Evolutionary conservation across 2,888 invertebrate genomes (phyloP).

Genomic region (Cheilosia variabilis): DNA sequence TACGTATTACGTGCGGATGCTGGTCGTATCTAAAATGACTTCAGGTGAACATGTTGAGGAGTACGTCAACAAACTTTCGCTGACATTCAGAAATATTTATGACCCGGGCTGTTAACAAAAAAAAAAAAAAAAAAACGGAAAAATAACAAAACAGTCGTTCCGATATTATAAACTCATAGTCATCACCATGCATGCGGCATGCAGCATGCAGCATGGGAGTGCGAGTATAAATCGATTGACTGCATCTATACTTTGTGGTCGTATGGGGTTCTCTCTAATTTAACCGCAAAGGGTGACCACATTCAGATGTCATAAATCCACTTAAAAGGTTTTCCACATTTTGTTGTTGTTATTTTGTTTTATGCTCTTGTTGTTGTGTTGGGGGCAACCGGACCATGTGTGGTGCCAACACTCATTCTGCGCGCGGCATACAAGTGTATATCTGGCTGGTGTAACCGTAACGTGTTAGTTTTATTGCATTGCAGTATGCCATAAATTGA

Average conservation of each 20-base stretch:
- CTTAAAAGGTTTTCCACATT: slow-evolving; percentile 67
- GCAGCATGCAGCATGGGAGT: neutral
- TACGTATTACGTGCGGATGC: neutral
- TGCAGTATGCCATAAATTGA: slow-evolving; percentile 67
- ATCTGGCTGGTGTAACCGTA: slow-evolving; percentile 47
- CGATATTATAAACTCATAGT: slow-evolving; percentile 17
- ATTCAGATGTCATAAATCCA: slow-evolving; percentile 67
- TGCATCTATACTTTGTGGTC: slow-evolving; percentile 19
- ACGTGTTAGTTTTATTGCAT: slow-evolving; percentile 61
- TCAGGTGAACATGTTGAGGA: slow-evolving; percentile 55
- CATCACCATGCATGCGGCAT: neutral
- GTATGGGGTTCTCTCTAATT: slow-evolving; percentile 33
- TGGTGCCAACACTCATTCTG: slow-evolving; percentile 41
- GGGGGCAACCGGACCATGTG: neutral
- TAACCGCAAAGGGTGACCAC: slow-evolving; percentile 62
- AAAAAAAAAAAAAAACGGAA: neutral
- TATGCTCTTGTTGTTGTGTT: slow-evolving; percentile 27
- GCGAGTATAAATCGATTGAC: slow-evolving; percentile 13
- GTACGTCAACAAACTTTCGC: slow-evolving; percentile 71
- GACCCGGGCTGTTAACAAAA: slow-evolving; percentile 54
- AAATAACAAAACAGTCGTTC: slow-evolving; percentile 6
- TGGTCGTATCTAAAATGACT: slow-evolving; percentile 46
- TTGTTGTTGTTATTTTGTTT: neutral
- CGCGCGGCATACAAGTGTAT: neutral
- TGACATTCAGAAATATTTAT: slow-evolving; percentile 57